Conservation (phyloP, 1,140 invertebrate genomes). For the Bombus huntii region DNA sequence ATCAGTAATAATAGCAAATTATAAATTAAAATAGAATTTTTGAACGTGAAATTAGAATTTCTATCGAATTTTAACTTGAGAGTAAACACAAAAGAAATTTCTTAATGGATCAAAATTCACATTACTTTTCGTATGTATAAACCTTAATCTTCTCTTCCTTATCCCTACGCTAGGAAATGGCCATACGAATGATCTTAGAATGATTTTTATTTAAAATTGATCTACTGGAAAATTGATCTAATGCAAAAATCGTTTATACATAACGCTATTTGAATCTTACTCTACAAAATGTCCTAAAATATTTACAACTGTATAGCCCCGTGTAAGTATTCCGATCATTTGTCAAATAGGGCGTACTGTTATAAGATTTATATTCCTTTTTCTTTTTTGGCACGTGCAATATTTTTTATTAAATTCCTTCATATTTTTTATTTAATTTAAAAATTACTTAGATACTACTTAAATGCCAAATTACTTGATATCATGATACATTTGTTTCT, state of each 20-base stretch:
- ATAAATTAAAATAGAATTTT: not conserved
- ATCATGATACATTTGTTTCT: too few relatives aligned
- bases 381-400: not conserved
- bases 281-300: not conserved
- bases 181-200: not conserved
- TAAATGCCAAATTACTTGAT: too few relatives aligned
- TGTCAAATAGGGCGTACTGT: not conserved
- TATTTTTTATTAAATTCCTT: not conserved
- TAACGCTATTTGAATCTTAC: not conserved
- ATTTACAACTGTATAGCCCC: not conserved
- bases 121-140: not conserved
- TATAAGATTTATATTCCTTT: not conserved
- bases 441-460: too few relatives aligned
- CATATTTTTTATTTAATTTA: not conserved
- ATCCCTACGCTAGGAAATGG: not conserved
- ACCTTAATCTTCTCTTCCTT: not conserved
- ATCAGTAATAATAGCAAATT: not conserved
- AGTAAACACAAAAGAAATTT: too few relatives aligned
- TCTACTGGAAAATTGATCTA: not conserved
- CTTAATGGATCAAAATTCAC: not conserved
- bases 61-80: not conserved
- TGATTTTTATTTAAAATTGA: not conserved
- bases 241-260: not conserved
- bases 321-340: not conserved
- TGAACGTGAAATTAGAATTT: not conserved